phyloP scores from a whole-genome alignment of 2,113 vertebrate genomes.

The Cettia cetti region DNA sequence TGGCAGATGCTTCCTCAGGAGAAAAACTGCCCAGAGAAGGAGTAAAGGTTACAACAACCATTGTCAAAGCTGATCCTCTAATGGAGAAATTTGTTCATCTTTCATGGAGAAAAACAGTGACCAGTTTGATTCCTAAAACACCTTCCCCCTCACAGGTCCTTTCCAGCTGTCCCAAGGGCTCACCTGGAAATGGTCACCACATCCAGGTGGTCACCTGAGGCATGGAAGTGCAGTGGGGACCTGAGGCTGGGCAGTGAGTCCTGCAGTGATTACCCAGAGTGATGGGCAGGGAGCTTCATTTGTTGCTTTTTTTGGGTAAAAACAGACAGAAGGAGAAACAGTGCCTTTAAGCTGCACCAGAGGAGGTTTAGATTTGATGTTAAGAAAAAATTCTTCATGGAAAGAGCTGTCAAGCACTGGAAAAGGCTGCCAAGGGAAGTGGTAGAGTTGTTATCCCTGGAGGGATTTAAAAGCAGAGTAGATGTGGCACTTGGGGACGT shows the following conservation, averaged over 20 bases:
- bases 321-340: fast-evolving
- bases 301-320: background rate
- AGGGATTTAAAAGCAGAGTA: background rate
- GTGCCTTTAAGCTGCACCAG: background rate
- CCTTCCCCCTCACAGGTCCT: background rate
- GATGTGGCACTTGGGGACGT: background rate
- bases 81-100: background rate
- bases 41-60: background rate
- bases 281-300: background rate
- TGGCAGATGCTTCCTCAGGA: background rate
- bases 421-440: background rate
- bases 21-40: background rate
- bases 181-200: background rate
- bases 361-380: background rate
- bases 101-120: background rate
- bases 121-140: background rate
- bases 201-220: background rate
- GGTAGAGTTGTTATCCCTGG: no score
- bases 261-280: background rate
- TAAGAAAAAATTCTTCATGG: background rate
- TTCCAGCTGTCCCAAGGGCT: background rate
- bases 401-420: background rate
- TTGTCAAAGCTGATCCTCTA: background rate
- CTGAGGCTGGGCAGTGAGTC: fast-evolving
- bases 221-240: fast-evolving